These are phyloP conservation scores for Tringa solitaria DNA, from an alignment of 2,113 vertebrate genomes.

Conservation along the genomic window DNA sequence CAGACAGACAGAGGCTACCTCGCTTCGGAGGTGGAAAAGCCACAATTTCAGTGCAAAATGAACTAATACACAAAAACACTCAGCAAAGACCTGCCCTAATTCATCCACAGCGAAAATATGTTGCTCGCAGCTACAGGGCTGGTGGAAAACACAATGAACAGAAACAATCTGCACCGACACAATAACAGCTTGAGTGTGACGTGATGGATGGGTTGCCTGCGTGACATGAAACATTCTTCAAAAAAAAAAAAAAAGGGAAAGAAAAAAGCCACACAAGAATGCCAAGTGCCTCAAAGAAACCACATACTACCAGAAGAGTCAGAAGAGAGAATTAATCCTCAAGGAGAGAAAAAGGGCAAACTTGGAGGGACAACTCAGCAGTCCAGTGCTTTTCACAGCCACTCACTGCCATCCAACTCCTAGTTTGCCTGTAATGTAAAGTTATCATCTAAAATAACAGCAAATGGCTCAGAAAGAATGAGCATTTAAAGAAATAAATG, in stretches of 20 bases:
- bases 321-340: not conserved
- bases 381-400: not conserved
- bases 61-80: not conserved
- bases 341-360: not conserved
- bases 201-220: slow-evolving; percentile 27
- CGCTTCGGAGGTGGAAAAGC: not conserved
- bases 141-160: slow-evolving; percentile 8
- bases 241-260: not conserved
- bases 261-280: not conserved
- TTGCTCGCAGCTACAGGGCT: slow-evolving; percentile 1
- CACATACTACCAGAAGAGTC: not conserved
- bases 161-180: not conserved
- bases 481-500: not conserved
- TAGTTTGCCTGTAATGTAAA: not conserved
- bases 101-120: not conserved
- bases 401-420: not conserved
- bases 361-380: not conserved
- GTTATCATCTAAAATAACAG: not conserved
- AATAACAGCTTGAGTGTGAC: not conserved
- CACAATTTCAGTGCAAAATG: not conserved
- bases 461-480: not conserved
- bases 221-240: not conserved
- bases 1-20: not conserved
- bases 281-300: slow-evolving; percentile 24
- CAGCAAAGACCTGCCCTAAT: not conserved